phyloP scores from a whole-genome alignment of 2,888 invertebrate genomes.

The Sesia apiformis region DNA sequence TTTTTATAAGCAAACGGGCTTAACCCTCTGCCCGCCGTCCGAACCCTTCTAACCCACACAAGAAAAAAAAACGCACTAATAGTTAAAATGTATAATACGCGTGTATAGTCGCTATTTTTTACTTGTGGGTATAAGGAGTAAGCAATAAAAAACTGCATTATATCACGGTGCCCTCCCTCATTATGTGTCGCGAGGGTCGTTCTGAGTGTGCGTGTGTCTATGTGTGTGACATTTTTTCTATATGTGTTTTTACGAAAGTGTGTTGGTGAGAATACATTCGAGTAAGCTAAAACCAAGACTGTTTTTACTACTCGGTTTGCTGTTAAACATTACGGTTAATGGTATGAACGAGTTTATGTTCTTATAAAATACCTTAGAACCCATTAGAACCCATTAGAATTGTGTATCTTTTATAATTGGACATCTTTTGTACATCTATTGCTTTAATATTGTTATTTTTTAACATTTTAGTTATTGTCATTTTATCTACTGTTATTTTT shows the following conservation, averaged over 20 bases:
- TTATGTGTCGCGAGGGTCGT: constrained; percentile 58
- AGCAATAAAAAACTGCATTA: constrained; percentile 74
- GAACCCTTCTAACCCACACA: constrained; percentile 61
- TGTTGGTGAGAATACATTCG: not conserved
- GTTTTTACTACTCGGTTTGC: not conserved
- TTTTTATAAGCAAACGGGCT: constrained; percentile 55
- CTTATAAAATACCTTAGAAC: no score
- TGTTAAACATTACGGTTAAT: no score
- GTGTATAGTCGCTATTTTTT: constrained; percentile 56
- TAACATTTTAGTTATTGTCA: no score
- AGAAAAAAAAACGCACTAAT: constrained; percentile 53
- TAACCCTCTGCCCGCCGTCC: constrained; percentile 49
- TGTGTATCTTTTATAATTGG: no score
- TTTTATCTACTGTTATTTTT: no score
- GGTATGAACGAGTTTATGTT: no score
- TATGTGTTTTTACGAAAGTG: not conserved
- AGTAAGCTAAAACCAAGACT: not conserved
- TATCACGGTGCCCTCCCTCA: constrained; percentile 69
- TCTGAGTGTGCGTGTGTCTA: constrained; percentile 31
- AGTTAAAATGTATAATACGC: constrained; percentile 67
- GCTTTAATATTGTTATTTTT: no score
- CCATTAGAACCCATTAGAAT: no score
- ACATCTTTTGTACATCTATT: no score
- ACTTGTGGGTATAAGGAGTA: constrained; percentile 67
- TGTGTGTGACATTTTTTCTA: constrained; percentile 15